Evolutionary conservation across 2,797 vertebrate genomes (phyloP).

Genomic region (Gymnopithys bicolor): DNA sequence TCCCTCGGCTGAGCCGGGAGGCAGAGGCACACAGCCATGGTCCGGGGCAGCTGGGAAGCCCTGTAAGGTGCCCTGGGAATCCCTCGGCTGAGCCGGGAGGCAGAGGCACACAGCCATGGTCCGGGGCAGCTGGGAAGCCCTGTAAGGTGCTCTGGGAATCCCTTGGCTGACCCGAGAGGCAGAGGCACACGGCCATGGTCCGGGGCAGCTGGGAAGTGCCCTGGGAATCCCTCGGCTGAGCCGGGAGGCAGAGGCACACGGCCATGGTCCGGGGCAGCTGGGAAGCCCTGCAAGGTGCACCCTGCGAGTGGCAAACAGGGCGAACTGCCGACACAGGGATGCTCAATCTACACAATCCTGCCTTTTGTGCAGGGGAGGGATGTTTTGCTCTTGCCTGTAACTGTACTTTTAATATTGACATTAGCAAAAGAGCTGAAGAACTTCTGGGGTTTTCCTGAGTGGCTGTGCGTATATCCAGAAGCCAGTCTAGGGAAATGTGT

Average conservation of each 20-base stretch:
- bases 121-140: neutral
- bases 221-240: neutral
- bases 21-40: accelerated
- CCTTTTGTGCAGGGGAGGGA: neutral
- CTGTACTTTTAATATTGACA: neutral
- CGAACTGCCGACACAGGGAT: neutral
- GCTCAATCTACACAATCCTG: neutral
- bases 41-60: neutral
- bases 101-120: accelerated
- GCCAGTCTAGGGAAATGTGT: neutral
- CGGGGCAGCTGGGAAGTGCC: neutral
- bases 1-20: neutral
- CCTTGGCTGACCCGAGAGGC: neutral
- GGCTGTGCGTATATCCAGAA: neutral
- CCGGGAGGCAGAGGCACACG: neutral
- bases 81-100: neutral
- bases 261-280: neutral
- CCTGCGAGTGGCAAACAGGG: neutral
- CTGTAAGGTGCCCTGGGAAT: neutral
- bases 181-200: accelerated
- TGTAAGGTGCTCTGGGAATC: neutral
- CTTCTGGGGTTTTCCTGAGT: neutral
- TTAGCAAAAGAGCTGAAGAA: neutral
- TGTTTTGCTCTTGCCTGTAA: neutral
- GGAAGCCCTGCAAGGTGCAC: neutral